These are phyloP conservation scores for Diachasmimorpha longicaudata DNA, from an alignment of 1,140 invertebrate genomes.

Conservation along the genomic window DNA sequence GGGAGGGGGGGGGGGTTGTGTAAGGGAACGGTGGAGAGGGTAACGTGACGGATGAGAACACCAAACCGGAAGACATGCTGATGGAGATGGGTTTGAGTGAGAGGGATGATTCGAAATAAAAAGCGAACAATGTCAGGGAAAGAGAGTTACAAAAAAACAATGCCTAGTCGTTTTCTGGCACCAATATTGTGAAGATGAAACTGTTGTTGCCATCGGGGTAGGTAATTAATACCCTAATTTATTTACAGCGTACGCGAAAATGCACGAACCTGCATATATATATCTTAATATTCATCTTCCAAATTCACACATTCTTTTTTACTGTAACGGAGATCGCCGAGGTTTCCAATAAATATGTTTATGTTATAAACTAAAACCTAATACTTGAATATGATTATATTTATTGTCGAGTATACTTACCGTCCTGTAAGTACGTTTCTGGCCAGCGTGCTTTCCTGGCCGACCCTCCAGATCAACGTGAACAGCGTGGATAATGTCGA, in stretches of 20 bases:
- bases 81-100: slow-evolving; percentile 23
- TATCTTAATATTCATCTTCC: too few species aligned
- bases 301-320: too few species aligned
- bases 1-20: slow-evolving; percentile 5
- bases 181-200: neutral
- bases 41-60: slow-evolving; percentile 29
- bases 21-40: slow-evolving; percentile 24
- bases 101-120: slow-evolving; percentile 19
- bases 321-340: too few species aligned
- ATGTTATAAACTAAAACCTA: too few species aligned
- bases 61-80: slow-evolving; percentile 26
- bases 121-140: slow-evolving; percentile 11
- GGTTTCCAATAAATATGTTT: too few species aligned
- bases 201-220: too few species aligned
- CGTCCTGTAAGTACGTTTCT: slow-evolving; percentile 94
- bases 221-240: too few species aligned
- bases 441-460: slow-evolving; percentile 91
- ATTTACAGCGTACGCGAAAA: too few species aligned
- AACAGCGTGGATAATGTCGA: slow-evolving; percentile 94
- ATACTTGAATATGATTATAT: neutral
- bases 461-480: slow-evolving; percentile 90
- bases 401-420: slow-evolving; percentile 68
- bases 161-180: neutral
- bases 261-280: too few species aligned
- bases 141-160: slow-evolving; percentile 22